Percentiles rank a stretch among this genome's conserved stretches.
Conservation (phyloP, 2,113 vertebrate genomes). For the Brachyistius frenatus region DNA sequence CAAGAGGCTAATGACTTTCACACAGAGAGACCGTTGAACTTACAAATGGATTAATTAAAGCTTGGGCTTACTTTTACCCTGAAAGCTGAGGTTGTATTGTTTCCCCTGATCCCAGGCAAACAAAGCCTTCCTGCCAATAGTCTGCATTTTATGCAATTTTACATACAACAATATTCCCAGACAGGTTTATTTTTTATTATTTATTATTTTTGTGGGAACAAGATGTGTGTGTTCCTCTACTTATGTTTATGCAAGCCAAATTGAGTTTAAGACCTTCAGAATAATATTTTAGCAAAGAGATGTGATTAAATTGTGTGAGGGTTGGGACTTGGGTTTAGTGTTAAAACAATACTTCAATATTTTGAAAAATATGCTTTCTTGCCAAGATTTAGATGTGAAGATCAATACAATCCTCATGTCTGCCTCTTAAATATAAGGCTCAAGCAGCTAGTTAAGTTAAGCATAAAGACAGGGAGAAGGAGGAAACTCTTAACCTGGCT, state of each 20-base stretch:
- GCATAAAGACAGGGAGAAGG: neutral
- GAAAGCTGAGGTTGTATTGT: slow-evolving; percentile 46
- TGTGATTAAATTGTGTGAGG: neutral
- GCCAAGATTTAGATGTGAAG: neutral
- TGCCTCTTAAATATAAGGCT: neutral
- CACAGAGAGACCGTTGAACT: slow-evolving; percentile 63
- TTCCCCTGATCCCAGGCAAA: slow-evolving; percentile 53
- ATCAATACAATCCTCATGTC: neutral
- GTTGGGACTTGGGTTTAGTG: neutral
- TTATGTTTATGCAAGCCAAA: neutral
- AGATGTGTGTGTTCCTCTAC: neutral
- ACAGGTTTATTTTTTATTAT: slow-evolving; percentile 29
- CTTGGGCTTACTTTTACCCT: slow-evolving; percentile 44
- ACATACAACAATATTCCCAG: slow-evolving; percentile 19
- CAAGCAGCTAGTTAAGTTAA: neutral
- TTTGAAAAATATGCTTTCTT: neutral
- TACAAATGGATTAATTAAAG: slow-evolving; percentile 76
- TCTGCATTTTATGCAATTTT: slow-evolving; percentile 1
- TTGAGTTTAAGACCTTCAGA: neutral
- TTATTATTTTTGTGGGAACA: slow-evolving; percentile 18
- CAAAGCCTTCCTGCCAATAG: slow-evolving; percentile 27
- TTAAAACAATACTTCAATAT: neutral
- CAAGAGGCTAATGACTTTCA: slow-evolving; percentile 71
- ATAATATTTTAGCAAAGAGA: neutral
- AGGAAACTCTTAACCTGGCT: neutral